These are phyloP conservation scores for Hirundichthys speculiger DNA, from an alignment of 2,113 vertebrate species.

Conservation along the genomic window DNA sequence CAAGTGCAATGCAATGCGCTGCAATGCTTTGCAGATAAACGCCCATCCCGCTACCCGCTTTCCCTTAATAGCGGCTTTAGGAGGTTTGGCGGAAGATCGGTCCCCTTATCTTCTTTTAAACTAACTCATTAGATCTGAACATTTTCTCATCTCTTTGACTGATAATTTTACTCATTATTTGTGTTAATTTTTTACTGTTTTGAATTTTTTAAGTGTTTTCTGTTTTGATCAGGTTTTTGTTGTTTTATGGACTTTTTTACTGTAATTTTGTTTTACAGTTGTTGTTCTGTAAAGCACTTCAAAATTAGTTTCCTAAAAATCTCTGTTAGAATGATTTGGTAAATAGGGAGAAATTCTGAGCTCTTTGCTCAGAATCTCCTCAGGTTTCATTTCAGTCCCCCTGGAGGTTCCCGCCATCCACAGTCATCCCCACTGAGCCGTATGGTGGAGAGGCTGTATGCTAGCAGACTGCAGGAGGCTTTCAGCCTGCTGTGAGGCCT, in stretches of 20 bases:
- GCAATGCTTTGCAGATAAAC: too few species aligned
- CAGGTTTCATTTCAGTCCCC: slow-evolving; percentile 45
- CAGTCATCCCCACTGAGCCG: slow-evolving; percentile 62
- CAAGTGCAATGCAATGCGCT: too few species aligned
- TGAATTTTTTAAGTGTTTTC: neutral
- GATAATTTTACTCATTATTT: too few species aligned
- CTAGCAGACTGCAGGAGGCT: slow-evolving; percentile 64
- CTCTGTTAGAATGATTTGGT: neutral
- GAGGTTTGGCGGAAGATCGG: too few species aligned
- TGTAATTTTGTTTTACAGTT: too few species aligned
- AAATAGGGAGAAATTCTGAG: slow-evolving; percentile 1
- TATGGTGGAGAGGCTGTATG: slow-evolving; percentile 64
- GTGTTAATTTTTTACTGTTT: neutral
- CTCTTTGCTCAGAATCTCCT: slow-evolving; percentile 17
- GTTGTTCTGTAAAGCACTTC: too few species aligned
- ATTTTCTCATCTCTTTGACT: too few species aligned
- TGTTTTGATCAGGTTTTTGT: neutral
- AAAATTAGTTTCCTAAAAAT: neutral
- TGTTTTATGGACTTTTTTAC: too few species aligned
- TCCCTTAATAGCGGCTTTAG: too few species aligned
- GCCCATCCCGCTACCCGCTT: too few species aligned
- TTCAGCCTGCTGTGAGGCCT: slow-evolving; percentile 67
- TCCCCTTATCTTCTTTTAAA: too few species aligned
- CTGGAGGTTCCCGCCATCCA: slow-evolving; percentile 49
- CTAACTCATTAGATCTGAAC: too few species aligned